Conservation (phyloP, 2,888 invertebrate species). For the Prosapia bicincta region DNA sequence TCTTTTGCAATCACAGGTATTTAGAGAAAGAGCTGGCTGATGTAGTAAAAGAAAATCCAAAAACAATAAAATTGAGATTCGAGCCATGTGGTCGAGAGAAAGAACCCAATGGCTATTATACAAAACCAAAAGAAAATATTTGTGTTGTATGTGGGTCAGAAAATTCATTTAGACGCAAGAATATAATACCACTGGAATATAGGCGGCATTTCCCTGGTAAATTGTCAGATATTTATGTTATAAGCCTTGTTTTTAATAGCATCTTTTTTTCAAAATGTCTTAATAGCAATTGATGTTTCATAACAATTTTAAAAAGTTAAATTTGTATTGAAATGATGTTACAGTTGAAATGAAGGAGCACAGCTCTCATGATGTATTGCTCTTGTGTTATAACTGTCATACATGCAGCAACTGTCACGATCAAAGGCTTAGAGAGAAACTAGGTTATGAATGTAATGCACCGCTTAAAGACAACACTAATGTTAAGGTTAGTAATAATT, state of each 20-base stretch:
- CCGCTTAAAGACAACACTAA: conserved; percentile 52
- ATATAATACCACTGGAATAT: conserved; percentile 80
- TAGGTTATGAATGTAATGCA: conserved; percentile 61
- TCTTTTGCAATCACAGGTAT: too few species aligned
- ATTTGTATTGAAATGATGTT: too few species aligned
- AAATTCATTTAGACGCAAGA: conserved; percentile 69
- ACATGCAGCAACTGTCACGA: conserved; percentile 64
- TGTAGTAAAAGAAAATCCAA: conserved; percentile 51
- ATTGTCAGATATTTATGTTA: conserved; percentile 26
- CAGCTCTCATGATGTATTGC: conserved; percentile 73
- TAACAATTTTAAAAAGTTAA: too few species aligned
- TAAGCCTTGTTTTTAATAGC: too few species aligned
- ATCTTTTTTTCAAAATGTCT: conserved; percentile 6
- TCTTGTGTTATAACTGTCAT: conserved; percentile 71
- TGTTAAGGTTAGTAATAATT: conserved; percentile 37
- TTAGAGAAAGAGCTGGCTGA: conserved; percentile 49
- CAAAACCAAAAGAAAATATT: conserved; percentile 53
- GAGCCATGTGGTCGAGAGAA: conserved; percentile 72
- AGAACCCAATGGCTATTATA: conserved; percentile 69
- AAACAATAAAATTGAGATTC: conserved; percentile 68
- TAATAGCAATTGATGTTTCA: too few species aligned
- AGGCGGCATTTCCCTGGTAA: conserved; percentile 69
- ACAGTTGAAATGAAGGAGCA: conserved; percentile 63
- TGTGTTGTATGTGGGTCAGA: conserved; percentile 58
- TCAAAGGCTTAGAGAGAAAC: conserved; percentile 53